Percentiles rank a stretch among this genome's conserved stretches.
Conservation (phyloP, 2,797 vertebrate species). For the Heliangelus exortis region DNA sequence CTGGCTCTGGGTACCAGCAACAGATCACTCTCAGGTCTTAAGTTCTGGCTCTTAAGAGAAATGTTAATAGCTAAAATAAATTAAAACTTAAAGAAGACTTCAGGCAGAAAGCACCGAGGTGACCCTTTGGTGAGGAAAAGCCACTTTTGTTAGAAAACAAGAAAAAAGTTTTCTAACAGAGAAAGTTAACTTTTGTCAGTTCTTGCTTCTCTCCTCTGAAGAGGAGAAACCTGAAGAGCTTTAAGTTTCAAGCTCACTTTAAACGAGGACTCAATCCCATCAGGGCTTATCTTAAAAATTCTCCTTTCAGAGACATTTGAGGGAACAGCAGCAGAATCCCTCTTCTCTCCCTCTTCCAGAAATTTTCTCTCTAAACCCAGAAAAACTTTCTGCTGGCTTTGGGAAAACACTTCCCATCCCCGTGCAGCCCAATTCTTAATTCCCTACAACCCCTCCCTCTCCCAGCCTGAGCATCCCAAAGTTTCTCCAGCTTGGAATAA, state of each 20-base stretch:
- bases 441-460: accelerated
- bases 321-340: accelerated
- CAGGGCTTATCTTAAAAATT: not conserved
- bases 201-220: not conserved
- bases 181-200: not conserved
- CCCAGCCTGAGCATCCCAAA: not conserved
- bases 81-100: not conserved
- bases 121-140: not conserved
- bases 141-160: not conserved
- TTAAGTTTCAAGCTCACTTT: not conserved
- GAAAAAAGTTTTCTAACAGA: not conserved
- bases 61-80: not conserved
- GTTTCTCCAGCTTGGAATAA: not conserved
- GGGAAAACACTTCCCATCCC: not conserved
- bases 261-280: not conserved
- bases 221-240: not conserved
- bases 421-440: not conserved
- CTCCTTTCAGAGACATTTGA: not conserved
- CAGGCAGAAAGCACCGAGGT: not conserved
- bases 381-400: not conserved
- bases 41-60: not conserved
- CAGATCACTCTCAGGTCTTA: not conserved
- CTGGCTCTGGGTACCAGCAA: not conserved
- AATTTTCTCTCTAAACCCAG: not conserved
- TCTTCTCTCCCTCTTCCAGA: not conserved